phyloP scores from a whole-genome alignment of 2,888 invertebrate genomes.

The Microctonus hyperodae region DNA sequence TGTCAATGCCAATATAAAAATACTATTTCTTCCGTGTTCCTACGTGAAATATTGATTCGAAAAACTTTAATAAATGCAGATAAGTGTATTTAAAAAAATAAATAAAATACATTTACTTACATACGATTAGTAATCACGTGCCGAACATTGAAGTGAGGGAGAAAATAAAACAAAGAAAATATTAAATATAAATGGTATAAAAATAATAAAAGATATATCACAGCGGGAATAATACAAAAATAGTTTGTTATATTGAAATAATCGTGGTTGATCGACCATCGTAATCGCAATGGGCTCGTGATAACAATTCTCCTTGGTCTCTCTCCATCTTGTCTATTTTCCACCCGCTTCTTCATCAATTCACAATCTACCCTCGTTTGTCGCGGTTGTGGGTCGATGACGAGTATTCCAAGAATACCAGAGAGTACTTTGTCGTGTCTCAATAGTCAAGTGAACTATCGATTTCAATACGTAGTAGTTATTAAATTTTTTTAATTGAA shows the following conservation, averaged over 20 bases:
- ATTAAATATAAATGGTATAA: neutral
- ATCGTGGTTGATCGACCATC: neutral
- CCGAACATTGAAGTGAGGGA: too few species aligned
- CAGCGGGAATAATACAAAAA: neutral
- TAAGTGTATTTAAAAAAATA: neutral
- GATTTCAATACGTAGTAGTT: constrained; percentile 9
- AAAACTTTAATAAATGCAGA: neutral
- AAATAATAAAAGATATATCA: neutral
- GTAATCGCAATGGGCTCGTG: neutral
- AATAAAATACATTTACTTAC: too few species aligned
- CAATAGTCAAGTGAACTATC: constrained; percentile 13
- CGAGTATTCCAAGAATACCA: constrained; percentile 8
- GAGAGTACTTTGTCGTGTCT: neutral
- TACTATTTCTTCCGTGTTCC: too few species aligned
- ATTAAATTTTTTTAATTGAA: neutral
- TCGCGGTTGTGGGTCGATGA: constrained; percentile 5
- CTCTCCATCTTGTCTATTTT: neutral
- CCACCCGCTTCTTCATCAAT: neutral
- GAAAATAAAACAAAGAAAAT: too few species aligned
- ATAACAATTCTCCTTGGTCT: neutral
- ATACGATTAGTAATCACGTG: too few species aligned
- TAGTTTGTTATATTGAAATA: constrained; percentile 22
- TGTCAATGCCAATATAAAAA: neutral
- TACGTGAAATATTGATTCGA: too few species aligned
- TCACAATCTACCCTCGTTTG: neutral